Percentiles rank a stretch among this genome's conserved stretches.
Conservation (phyloP, 92 coral and sea anemone genomes). For the Zoanthus gigantus region DNA sequence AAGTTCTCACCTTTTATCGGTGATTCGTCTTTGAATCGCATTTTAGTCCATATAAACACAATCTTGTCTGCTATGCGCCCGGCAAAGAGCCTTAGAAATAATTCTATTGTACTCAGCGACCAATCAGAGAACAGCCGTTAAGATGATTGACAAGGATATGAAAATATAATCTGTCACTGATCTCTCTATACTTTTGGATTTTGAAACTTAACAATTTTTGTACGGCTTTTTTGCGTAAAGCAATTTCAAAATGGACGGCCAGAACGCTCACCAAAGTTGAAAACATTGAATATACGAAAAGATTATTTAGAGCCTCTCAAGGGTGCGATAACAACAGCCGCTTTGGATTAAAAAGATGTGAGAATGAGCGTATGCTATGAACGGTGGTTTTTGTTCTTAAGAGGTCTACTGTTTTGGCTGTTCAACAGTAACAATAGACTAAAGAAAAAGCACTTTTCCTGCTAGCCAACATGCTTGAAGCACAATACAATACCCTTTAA, state of each 20-base stretch:
- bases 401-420: conserved; percentile 57
- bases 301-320: neutral
- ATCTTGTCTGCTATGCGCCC: conserved; percentile 56
- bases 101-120: conserved; percentile 52
- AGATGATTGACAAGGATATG: conserved; percentile 72
- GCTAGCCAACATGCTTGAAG: conserved; percentile 69
- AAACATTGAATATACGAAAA: neutral
- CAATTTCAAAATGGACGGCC: conserved; percentile 54
- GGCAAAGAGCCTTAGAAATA: conserved; percentile 50
- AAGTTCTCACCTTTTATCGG: conserved; percentile 14
- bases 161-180: conserved; percentile 67
- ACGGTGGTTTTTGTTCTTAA: conserved; percentile 20
- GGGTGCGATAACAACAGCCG: conserved; percentile 18
- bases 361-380: conserved; percentile 35
- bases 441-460: conserved; percentile 62
- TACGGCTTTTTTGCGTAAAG: conserved; percentile 70
- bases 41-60: conserved; percentile 32
- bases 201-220: conserved; percentile 73
- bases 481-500: conserved; percentile 66
- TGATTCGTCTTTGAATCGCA: conserved; percentile 21
- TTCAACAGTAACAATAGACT: conserved; percentile 56
- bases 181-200: conserved; percentile 71
- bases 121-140: conserved; percentile 65
- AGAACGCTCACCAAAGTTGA: neutral
- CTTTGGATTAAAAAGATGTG: conserved; percentile 37